Conservation (phyloP, 2,888 invertebrate species). For the Brachyptera risi region DNA sequence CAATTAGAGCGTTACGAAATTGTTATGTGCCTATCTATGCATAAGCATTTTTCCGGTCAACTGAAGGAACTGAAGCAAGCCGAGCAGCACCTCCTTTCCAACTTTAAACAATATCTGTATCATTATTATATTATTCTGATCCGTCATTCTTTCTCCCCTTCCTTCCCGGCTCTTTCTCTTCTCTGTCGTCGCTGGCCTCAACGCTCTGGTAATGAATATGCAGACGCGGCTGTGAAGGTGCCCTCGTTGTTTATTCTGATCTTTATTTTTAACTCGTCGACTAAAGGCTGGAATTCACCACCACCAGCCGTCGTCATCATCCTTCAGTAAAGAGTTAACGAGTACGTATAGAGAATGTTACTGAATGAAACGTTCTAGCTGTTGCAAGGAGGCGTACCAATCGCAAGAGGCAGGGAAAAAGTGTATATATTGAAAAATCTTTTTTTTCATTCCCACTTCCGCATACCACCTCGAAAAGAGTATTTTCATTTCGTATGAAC, state of each 20-base stretch:
- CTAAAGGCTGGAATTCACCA: no score
- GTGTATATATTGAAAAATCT: no score
- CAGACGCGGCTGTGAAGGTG: not conserved
- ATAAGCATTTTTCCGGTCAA: slow-evolving; percentile 17
- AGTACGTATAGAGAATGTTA: no score
- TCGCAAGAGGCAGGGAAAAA: no score
- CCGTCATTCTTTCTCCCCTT: not conserved
- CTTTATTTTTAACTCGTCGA: slow-evolving; percentile 20
- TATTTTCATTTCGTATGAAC: not conserved
- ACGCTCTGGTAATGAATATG: slow-evolving; percentile 16
- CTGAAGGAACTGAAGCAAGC: not conserved
- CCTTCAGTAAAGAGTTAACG: no score
- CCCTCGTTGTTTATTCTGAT: slow-evolving; percentile 19
- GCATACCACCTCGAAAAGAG: not conserved
- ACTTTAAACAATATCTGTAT: not conserved
- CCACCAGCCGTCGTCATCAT: no score
- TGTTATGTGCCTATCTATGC: slow-evolving; percentile 4
- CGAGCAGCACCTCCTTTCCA: slow-evolving; percentile 2
- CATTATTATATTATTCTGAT: not conserved
- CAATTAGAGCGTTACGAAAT: slow-evolving; percentile 19
- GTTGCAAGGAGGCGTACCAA: no score
- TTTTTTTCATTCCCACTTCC: not conserved
- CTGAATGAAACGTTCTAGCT: no score
- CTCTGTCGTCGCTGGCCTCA: not conserved
- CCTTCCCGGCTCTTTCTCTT: not conserved